These are phyloP conservation scores for Amphiprion ocellaris DNA, from an alignment of 2,113 vertebrate species.

Conservation along the genomic window DNA sequence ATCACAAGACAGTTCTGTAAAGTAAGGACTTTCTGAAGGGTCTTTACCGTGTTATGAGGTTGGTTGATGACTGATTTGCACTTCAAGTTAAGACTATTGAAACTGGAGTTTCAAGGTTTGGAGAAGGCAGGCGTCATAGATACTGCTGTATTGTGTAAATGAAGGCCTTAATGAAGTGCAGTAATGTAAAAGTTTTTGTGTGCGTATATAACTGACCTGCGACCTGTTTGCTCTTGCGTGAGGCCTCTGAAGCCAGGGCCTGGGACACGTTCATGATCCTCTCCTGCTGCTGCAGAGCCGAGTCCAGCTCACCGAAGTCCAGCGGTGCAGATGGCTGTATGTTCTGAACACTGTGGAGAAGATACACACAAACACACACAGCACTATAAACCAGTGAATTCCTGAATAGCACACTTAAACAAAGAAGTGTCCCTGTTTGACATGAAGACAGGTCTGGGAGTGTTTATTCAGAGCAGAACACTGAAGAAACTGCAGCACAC, in stretches of 20 bases:
- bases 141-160: no score
- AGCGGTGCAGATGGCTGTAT: constrained; percentile 81
- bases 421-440: no score
- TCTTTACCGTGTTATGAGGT: no score
- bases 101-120: background rate
- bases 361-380: constrained; percentile 13
- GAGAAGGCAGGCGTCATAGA: no score
- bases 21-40: no score
- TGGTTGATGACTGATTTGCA: no score
- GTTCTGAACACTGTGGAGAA: constrained; percentile 85
- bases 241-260: constrained; percentile 93
- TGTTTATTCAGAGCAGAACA: no score
- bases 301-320: constrained; percentile 88
- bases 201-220: constrained; percentile 86
- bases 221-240: constrained; percentile 93
- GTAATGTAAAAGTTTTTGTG: background rate
- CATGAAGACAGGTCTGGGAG: no score
- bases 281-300: constrained; percentile 91
- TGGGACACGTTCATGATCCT: constrained; percentile 94
- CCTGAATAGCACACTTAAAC: no score
- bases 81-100: background rate
- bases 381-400: background rate
- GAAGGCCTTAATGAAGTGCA: background rate
- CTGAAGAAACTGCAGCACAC: no score
- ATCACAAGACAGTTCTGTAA: no score